Evolutionary conservation across 2,888 invertebrate species (phyloP), one percentile per base, ranked within the genome.

Genomic region (Branchellion lobata): DNA sequence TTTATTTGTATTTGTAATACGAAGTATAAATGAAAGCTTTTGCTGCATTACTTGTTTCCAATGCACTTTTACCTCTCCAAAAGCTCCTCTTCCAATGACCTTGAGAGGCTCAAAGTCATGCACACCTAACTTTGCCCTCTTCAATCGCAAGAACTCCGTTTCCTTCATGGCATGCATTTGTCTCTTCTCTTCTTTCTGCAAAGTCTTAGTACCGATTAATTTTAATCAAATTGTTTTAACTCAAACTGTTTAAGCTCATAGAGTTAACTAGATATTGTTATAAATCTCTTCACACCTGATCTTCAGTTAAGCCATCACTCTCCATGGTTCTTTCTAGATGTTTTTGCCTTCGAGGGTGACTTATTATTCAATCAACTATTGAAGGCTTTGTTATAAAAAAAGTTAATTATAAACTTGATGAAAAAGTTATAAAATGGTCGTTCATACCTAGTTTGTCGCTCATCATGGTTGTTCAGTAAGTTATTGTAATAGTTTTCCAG

Each of bases 401-500:
- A 36, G 3, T 5, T 33, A 1, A n/a, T n/a, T n/a, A n/a, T n/a
- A n/a, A n/a, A n/a, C 11, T 27, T 47, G n/a, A 74, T 74, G 24
- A 51, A 74, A 71, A n/a, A 21, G 40, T 29, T 24, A 47, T 5
- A 11, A 18, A 8, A 8, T 24, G 33, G 21, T 21, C n/a, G 11
- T 1, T 24, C 73, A 31, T 65, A 93, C 93, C 93, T 93, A 89
- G 95, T 95, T 89, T 97, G 96, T 85, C 98, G 91, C 90, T 99
- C 98, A 86, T 95, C 93, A 89, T 97, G 95, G 89, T 98, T 98
- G 85, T 94, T 92, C 87, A 98, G 93, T 87, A 98, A 92, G 90
- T 99, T 99, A 89, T 94, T 95, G 90, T 99, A 99, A 90, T 97
- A 99, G 89, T 97, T 98, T 90, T 99, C 99, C 87, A 99, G 90